phyloP scores from a whole-genome alignment of 1,140 invertebrate genomes.

The Physella acuta region DNA sequence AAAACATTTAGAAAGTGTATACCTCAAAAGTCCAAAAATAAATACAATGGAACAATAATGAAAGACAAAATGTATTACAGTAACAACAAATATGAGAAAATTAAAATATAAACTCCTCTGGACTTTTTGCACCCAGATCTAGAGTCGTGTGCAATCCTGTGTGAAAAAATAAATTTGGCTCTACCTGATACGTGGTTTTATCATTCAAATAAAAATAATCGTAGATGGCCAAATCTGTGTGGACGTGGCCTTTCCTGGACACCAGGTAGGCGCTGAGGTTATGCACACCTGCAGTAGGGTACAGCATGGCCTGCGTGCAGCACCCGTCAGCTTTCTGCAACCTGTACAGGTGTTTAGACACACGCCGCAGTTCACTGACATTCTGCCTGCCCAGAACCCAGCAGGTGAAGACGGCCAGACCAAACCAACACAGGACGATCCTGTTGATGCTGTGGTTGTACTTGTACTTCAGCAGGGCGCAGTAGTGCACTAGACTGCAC shows the following conservation, averaged over 20 bases:
- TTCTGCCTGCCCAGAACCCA: slow-evolving; percentile 15
- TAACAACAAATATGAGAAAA: too few relatives aligned
- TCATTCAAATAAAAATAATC: background rate
- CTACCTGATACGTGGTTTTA: background rate
- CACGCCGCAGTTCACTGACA: slow-evolving; percentile 8
- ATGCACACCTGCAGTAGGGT: background rate
- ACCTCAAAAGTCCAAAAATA: too few relatives aligned
- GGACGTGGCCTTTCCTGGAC: background rate
- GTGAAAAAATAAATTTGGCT: slow-evolving; percentile 22
- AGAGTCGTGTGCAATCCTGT: slow-evolving; percentile 3
- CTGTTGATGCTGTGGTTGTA: background rate
- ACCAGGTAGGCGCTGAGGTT: background rate
- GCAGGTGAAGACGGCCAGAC: slow-evolving; percentile 1
- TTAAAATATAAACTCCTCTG: slow-evolving; percentile 21
- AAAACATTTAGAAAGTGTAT: too few relatives aligned
- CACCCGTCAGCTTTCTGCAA: slow-evolving; percentile 10
- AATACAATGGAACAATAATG: too few relatives aligned
- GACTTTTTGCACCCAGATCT: slow-evolving; percentile 1
- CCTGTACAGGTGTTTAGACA: slow-evolving; percentile 10
- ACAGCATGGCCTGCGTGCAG: slow-evolving; percentile 22
- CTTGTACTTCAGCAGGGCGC: background rate
- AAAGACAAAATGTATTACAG: too few relatives aligned
- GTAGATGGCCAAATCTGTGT: slow-evolving; percentile 15
- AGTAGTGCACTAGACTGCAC: background rate
- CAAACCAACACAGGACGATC: background rate